Evolutionary conservation across 2,113 vertebrate genomes (phyloP), one percentile per base, ranked within the genome.

Genomic region (Gasterosteus nipponicus): DNA sequence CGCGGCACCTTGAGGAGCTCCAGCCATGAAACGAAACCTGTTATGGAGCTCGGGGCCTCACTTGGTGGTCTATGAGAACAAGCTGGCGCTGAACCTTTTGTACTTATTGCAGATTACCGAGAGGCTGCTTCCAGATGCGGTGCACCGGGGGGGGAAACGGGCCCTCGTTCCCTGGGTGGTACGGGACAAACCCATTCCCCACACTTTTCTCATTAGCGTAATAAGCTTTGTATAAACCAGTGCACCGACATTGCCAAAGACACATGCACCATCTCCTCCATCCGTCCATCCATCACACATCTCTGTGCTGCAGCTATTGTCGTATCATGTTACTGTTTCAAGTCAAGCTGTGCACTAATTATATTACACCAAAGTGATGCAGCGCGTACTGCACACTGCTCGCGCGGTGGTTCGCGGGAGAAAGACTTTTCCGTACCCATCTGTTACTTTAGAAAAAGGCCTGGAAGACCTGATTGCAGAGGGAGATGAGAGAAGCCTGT

Each of bases 121-220:
- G 78, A 89, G 89, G 89, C 87, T 85, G 75, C 83, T 92, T 89
- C 91, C 93, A 94, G 92, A 92, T 93, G 89, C 87, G 89, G 75
- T 81, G 84, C 81, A 86, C 82, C 47, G 76, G 46, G 59, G 44
- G 35, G 35, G 74, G 76, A 29, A 85, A 86, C 81, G 83, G 85
- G 51, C 86, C 85, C 75, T 66, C 49, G 69, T 90, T 86, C 73
- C 80, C 81, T 90, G 93, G 93, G 93, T 94, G 94, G 93, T 92
- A 90, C 73, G 73, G 81, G 81, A 86, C 78, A 91, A 90, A 90
- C 87, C 75, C 70, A 63, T 78, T 89, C 82, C 77, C 78, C 93
- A 94, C 88, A 93, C 83, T 92, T 91, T 94, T 93, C 90, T 89
- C 86, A 94, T 94, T 94, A 94, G 83, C 35, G 51, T 91, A 92